Evolutionary conservation across 2,888 invertebrate genomes (phyloP).

Genomic region (Eilema griseolum): DNA sequence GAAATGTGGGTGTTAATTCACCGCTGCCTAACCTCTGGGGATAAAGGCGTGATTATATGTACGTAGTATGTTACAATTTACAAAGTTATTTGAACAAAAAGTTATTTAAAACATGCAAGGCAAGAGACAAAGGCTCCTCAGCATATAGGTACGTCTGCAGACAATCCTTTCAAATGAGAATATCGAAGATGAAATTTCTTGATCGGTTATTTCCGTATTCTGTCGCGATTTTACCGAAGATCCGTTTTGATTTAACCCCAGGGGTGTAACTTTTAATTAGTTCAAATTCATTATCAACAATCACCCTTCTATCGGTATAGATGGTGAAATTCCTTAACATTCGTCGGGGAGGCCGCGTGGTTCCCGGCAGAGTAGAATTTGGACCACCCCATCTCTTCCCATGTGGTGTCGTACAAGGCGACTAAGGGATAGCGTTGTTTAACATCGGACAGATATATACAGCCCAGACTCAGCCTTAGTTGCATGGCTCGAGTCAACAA

Average conservation of each 20-base stretch:
- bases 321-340: conserved; percentile 26
- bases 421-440: too few species aligned
- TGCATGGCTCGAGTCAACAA: too few species aligned
- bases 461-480: too few species aligned
- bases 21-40: too few species aligned
- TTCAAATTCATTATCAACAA: conserved; percentile 42
- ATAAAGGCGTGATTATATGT: too few species aligned
- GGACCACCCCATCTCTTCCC: too few species aligned
- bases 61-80: too few species aligned
- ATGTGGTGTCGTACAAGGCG: too few species aligned
- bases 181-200: background rate
- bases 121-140: background rate
- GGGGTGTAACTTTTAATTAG: conserved; percentile 47
- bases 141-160: background rate
- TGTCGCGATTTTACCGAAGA: conserved; percentile 16
- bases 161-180: conserved; percentile 3
- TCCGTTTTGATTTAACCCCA: conserved; percentile 32
- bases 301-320: conserved; percentile 33
- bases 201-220: conserved; percentile 15
- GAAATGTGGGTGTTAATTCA: too few species aligned
- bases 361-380: too few species aligned
- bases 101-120: background rate
- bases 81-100: background rate
- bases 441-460: too few species aligned
- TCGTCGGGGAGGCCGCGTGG: background rate